Evolutionary conservation across 2,888 invertebrate species (phyloP).

Genomic region (Oegoconia quadripuncta): DNA sequence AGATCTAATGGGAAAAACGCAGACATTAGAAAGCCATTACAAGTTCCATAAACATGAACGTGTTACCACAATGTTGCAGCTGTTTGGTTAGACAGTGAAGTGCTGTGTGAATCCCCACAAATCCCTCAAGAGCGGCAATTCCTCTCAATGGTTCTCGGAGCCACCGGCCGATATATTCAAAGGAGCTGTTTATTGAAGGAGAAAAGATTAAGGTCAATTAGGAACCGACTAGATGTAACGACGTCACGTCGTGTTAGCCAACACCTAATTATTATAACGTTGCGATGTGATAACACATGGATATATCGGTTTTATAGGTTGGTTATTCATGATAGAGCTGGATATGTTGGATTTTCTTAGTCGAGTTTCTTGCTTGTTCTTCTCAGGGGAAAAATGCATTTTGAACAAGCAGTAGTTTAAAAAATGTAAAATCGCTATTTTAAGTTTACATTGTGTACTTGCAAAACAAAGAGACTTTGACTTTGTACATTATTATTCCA

Average conservation of each 20-base stretch:
- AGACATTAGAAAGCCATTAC: conserved; percentile 29
- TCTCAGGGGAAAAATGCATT: too few species aligned
- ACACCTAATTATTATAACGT: conserved; percentile 34
- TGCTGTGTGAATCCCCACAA: conserved; percentile 56
- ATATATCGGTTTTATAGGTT: background rate
- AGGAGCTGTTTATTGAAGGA: conserved; percentile 59
- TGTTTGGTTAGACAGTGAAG: conserved; percentile 35
- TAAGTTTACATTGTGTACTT: too few species aligned
- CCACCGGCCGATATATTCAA: conserved; percentile 55
- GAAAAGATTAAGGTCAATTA: conserved; percentile 64
- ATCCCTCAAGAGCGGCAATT: conserved; percentile 59
- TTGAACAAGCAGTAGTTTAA: too few species aligned
- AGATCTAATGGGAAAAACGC: conserved; percentile 11
- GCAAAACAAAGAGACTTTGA: too few species aligned
- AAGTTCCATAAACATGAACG: conserved; percentile 32
- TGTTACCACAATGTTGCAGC: conserved; percentile 35
- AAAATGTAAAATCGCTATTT: too few species aligned
- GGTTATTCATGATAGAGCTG: too few species aligned
- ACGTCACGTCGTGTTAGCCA: conserved; percentile 30
- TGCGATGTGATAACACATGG: background rate
- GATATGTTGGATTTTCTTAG: too few species aligned
- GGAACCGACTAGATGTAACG: conserved; percentile 36
- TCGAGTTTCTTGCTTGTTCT: too few species aligned
- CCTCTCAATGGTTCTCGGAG: conserved; percentile 54
- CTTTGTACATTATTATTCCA: too few species aligned